Evolutionary conservation across 2,113 vertebrate species (phyloP).

Genomic region (Oreochromis spilurus): DNA sequence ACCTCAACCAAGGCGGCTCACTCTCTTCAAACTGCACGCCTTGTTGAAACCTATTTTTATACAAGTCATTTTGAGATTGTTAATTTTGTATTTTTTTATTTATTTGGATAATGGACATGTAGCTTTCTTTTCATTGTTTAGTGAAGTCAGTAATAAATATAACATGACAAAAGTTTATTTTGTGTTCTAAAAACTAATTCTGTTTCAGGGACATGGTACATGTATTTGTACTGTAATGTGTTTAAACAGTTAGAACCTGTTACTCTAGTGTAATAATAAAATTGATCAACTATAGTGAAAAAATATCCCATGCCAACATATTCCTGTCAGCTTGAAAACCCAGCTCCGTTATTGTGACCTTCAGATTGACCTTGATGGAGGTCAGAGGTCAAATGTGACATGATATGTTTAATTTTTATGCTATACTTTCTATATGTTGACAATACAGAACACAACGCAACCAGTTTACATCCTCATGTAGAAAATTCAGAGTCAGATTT

Average conservation of each 20-base stretch:
- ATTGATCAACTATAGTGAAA: background rate
- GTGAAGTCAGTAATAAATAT: background rate
- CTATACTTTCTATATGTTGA: background rate
- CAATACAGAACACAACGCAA: background rate
- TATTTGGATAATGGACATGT: background rate
- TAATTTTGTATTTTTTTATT: background rate
- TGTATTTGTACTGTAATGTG: background rate
- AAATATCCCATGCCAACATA: background rate
- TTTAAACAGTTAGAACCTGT: background rate
- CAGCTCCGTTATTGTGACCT: background rate
- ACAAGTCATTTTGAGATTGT: background rate
- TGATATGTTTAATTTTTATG: background rate
- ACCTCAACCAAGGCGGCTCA: background rate
- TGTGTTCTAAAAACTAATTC: background rate
- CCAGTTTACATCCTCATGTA: background rate
- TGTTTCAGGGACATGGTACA: background rate
- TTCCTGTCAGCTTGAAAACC: background rate
- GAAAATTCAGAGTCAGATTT: background rate
- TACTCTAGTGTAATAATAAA: background rate
- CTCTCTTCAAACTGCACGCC: background rate
- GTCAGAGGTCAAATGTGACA: background rate
- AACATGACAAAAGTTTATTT: background rate
- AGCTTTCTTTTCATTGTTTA: background rate
- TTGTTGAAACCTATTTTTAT: background rate
- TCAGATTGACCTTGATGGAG: background rate